These are phyloP conservation scores for Aldrovandia affinis DNA, from an alignment of 2,797 vertebrate species.

Conservation along the genomic window DNA sequence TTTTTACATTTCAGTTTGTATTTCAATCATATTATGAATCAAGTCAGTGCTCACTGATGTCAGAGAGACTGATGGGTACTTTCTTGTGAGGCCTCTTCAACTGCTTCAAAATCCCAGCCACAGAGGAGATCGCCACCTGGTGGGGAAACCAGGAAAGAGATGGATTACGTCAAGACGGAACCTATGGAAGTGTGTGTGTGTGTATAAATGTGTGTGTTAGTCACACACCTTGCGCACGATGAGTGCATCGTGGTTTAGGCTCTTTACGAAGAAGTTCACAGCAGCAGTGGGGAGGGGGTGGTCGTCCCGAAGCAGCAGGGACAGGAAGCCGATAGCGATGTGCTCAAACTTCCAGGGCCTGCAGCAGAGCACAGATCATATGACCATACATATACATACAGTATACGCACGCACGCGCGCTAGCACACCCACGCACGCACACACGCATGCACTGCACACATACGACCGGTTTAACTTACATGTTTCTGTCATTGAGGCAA, in stretches of 20 bases:
- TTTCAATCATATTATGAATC: neutral
- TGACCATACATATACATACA: neutral
- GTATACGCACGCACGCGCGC: slow-evolving; percentile 21
- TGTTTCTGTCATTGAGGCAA: slow-evolving; percentile 85
- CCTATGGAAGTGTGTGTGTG: neutral
- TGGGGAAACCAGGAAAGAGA: slow-evolving; percentile 48
- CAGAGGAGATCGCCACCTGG: slow-evolving; percentile 93
- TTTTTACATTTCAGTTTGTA: neutral
- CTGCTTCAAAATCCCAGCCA: slow-evolving; percentile 94
- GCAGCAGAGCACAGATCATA: slow-evolving; percentile 32
- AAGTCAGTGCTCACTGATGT: slow-evolving; percentile 79
- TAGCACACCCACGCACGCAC: neutral
- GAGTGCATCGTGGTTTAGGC: slow-evolving; percentile 95
- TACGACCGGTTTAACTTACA: slow-evolving; percentile 76
- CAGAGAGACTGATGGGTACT: slow-evolving; percentile 81
- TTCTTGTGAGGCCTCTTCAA: slow-evolving; percentile 92
- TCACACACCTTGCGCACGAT: slow-evolving; percentile 92
- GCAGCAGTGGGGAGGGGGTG: slow-evolving; percentile 82
- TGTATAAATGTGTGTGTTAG: neutral
- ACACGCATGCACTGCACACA: neutral
- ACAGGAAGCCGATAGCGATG: slow-evolving; percentile 91
- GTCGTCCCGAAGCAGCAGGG: slow-evolving; percentile 91
- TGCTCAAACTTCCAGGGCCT: slow-evolving; percentile 99
- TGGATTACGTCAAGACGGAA: neutral
- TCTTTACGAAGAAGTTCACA: slow-evolving; percentile 89